Conservation (phyloP, 2,797 vertebrate species). For the Hipposideros larvatus region DNA sequence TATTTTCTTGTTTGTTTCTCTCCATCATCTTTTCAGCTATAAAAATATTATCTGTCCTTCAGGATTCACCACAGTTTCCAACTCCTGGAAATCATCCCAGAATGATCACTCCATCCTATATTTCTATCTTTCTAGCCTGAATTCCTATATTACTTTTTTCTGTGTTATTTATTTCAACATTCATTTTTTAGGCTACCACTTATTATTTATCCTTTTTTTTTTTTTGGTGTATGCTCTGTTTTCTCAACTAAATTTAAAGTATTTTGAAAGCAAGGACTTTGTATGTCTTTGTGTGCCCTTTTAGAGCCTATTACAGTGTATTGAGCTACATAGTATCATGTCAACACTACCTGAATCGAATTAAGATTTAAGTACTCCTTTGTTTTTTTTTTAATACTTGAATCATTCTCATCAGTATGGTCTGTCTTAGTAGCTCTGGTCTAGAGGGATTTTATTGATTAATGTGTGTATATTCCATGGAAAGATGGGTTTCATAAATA, state of each 20-base stretch:
- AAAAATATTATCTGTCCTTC: background rate
- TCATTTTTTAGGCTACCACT: background rate
- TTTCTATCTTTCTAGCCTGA: background rate
- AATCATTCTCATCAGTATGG: background rate
- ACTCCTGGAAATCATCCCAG: background rate
- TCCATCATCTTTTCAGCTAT: background rate
- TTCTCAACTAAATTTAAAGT: background rate
- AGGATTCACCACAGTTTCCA: background rate
- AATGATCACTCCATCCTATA: background rate
- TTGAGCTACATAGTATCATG: background rate
- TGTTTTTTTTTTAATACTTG: background rate
- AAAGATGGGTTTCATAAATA: slow-evolving; percentile 56
- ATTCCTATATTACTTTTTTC: background rate
- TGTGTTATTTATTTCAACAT: background rate
- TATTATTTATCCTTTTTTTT: background rate
- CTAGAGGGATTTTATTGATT: slow-evolving; percentile 18
- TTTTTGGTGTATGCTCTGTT: background rate
- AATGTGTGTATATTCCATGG: background rate
- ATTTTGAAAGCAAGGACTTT: slow-evolving; percentile 1
- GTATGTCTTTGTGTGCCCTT: background rate
- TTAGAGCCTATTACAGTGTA: background rate
- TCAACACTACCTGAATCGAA: background rate
- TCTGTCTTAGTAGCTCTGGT: background rate
- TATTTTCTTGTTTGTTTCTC: background rate
- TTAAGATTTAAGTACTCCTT: background rate